Conservation (phyloP, 37 sponge, comb jelly and placozoan genomes). For the Chondrilla cf. caribensis region DNA sequence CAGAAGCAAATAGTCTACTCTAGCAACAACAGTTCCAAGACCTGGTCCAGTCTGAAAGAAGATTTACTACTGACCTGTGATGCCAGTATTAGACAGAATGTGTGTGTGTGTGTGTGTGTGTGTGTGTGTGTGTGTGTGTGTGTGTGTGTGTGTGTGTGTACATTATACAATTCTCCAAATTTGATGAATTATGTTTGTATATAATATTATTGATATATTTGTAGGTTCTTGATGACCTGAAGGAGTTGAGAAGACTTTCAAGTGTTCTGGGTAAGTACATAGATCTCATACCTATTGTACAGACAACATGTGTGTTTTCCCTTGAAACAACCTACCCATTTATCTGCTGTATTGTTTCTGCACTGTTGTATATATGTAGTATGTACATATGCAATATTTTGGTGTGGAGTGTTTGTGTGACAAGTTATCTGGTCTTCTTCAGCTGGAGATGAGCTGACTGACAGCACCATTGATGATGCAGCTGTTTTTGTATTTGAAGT, state of each 20-base stretch:
- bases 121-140: constrained; percentile 18
- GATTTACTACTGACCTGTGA: background rate
- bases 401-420: background rate
- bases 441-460: background rate
- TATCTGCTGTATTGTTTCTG: too few relatives aligned
- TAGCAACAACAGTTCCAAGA: too few relatives aligned
- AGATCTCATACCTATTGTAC: too few relatives aligned
- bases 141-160: too few relatives aligned
- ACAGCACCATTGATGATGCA: background rate
- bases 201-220: background rate
- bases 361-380: too few relatives aligned
- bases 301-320: too few relatives aligned
- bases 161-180: background rate
- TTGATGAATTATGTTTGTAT: background rate
- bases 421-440: too few relatives aligned
- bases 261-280: too few relatives aligned
- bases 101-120: constrained; percentile 38
- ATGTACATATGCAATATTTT: background rate
- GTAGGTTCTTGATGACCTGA: too few relatives aligned
- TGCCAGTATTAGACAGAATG: background rate
- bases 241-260: too few relatives aligned
- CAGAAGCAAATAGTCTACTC: background rate
- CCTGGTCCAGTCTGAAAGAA: background rate
- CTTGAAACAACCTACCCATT: too few relatives aligned
- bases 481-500: constrained; percentile 12